phyloP scores from a whole-genome alignment of 2,888 invertebrate species.

The Salpingus planirostris region DNA sequence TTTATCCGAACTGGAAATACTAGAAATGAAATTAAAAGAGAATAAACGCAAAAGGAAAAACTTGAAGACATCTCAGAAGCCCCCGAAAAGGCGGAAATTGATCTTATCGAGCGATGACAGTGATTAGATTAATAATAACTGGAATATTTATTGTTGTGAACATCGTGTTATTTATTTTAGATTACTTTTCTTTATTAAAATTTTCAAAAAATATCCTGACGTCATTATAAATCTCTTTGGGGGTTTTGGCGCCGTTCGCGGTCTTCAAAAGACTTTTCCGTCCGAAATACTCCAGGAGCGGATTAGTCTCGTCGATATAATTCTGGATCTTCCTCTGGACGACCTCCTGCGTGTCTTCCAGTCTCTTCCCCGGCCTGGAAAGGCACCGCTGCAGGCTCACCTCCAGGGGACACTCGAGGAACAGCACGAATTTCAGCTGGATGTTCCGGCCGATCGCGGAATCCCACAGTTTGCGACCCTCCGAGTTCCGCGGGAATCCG shows the following conservation, averaged over 20 bases:
- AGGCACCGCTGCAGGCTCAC: conserved; percentile 75
- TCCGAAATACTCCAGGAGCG: conserved; percentile 79
- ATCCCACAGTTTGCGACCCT: conserved; percentile 89
- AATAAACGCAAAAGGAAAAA: conserved; percentile 23
- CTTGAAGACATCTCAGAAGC: conserved; percentile 6
- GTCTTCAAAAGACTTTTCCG: conserved; percentile 59
- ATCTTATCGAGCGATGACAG: conserved; percentile 22
- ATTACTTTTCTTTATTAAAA: too few relatives aligned
- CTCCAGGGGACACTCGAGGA: conserved; percentile 75
- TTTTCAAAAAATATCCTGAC: conserved; percentile 27
- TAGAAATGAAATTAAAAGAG: conserved; percentile 49
- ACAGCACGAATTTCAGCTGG: conserved; percentile 72
- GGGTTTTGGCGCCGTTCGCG: conserved; percentile 61
- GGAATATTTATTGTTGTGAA: too few relatives aligned
- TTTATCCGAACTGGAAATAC: conserved; percentile 52
- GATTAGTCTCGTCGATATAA: conserved; percentile 79
- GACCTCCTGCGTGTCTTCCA: conserved; percentile 5
- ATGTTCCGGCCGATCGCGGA: conserved; percentile 69
- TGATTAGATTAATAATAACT: too few relatives aligned
- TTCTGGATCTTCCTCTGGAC: conserved; percentile 4
- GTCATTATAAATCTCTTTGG: conserved; percentile 49
- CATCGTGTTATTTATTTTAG: too few relatives aligned
- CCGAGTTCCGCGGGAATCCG: conserved; percentile 90
- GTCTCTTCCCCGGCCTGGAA: conserved; percentile 58
- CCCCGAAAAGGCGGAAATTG: conserved; percentile 19